phyloP scores from a whole-genome alignment of 2,888 invertebrate genomes.

The Phaonia tiefii region DNA sequence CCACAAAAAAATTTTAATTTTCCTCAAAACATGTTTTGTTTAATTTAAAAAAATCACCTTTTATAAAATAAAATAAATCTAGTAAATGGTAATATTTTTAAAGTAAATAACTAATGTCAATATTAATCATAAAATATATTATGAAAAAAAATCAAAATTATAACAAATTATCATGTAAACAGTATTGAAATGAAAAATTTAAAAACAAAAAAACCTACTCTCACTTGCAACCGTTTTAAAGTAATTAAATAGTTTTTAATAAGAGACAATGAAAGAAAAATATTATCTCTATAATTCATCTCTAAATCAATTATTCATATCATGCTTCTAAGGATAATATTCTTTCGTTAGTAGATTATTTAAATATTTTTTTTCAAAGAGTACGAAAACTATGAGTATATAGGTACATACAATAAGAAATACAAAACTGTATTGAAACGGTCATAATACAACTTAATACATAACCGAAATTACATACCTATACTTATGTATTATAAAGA shows the following conservation, averaged over 20 bases:
- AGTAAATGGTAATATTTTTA: neutral
- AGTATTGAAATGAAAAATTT: constrained; percentile 28
- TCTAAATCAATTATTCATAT: constrained; percentile 28
- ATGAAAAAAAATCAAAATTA: constrained; percentile 2
- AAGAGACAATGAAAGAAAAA: constrained; percentile 11
- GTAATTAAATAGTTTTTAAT: constrained; percentile 28
- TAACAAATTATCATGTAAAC: constrained; percentile 11
- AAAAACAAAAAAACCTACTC: neutral
- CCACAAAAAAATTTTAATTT: no score
- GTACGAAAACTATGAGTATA: no score
- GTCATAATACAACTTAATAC: no score
- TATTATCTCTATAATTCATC: constrained; percentile 17
- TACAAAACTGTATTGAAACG: no score
- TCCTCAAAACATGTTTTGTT: no score
- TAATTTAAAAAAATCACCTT: no score
- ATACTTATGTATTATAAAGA: no score
- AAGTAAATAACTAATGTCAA: constrained; percentile 26
- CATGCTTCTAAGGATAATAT: constrained; percentile 26
- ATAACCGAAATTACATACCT: no score
- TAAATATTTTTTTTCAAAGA: no score
- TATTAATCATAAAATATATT: constrained; percentile 4
- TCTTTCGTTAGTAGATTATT: neutral
- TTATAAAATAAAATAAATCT: constrained; percentile 19
- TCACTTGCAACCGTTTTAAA: no score
- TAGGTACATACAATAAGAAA: no score